A percentile compares a stretch with the other conserved stretches of the same genome.
phyloP scores from a whole-genome alignment of 2,888 invertebrate species.

The Erebia epiphron region DNA sequence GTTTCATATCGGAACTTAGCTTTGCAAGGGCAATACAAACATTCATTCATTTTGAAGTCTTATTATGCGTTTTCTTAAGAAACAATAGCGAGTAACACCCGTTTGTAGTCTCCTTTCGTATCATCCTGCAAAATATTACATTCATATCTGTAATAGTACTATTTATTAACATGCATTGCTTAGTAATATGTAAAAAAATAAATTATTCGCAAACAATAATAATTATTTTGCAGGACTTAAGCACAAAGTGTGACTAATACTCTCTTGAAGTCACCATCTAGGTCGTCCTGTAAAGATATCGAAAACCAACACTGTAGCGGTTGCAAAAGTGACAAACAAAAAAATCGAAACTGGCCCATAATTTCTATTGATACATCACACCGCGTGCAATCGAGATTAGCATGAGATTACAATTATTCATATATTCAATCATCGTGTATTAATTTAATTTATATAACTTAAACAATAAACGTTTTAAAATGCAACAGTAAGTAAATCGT shows the following conservation, averaged over 20 bases:
- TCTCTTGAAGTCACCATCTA: constrained; percentile 86
- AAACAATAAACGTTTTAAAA: constrained; percentile 43
- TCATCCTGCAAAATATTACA: constrained; percentile 85
- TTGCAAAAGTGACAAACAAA: constrained; percentile 51
- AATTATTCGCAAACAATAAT: constrained; percentile 40
- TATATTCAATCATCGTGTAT: constrained; percentile 38
- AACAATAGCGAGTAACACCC: constrained; percentile 84
- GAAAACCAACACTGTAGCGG: constrained; percentile 63
- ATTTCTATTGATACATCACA: constrained; percentile 56
- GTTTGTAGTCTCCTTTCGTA: constrained; percentile 87
- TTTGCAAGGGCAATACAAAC: constrained; percentile 46
- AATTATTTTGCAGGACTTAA: constrained; percentile 71
- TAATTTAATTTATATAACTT: constrained; percentile 41
- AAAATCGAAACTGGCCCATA: constrained; percentile 74
- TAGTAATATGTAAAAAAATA: constrained; percentile 58
- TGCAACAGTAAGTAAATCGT: constrained; percentile 48
- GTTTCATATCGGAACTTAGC: constrained; percentile 62
- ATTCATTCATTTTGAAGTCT: constrained; percentile 51
- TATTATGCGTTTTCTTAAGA: constrained; percentile 69
- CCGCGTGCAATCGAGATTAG: constrained; percentile 61
- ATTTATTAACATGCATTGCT: constrained; percentile 48
- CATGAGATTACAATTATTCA: constrained; percentile 48
- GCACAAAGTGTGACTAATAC: constrained; percentile 84
- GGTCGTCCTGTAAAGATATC: constrained; percentile 84
- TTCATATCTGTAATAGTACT: constrained; percentile 54